Base-by-base conservation (phyloP, 2,888 invertebrate species). In the Rhagophthalmus giganteus region DNA sequence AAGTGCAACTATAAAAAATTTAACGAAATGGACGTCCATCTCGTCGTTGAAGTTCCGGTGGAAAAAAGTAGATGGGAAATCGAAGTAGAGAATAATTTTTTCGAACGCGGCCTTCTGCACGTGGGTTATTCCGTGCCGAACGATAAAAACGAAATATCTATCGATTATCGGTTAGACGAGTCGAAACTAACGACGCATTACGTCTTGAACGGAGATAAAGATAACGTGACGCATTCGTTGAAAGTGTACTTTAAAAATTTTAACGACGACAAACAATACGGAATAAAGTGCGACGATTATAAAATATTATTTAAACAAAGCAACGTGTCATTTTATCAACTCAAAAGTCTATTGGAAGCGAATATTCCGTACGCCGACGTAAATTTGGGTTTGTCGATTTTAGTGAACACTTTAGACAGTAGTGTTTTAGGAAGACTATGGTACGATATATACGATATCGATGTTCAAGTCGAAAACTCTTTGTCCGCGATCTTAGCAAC, bases 271-370 rank as follows among this genome's bases (percentile, higher is more conserved):
- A 24, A 28, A n/a, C 39, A 42, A 14, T 55, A 47, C 20, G 55
- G 55, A 8, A 7, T 52, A 3, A 27, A 32, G 15, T 28, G 51
- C 1, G 31, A 55, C 39, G 27, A 52, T 13, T 47, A 51, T 28
- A 42, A 39, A 38, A 9, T 55, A 2, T 12, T 42, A 2, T 28
- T 15, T 12, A 16, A 39, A 27, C 39, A 39, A 32, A 49, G 12
- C 7, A 27, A 5, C 3, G 7, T 12, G 28, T 16, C 10, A 9
- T 7, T 5, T 20, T 39, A 39, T 30, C 9, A 28, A 28, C 26
- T 14, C 6, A 6, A n/a, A 8, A 14, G 26, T 11, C 14, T 10
- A 2, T 1, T 39, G n/a, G n/a, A 39, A 28, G 39, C 12, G 1
- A 11, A 10, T 2, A 16, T 39, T 7, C 39, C 39, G 3, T 15